Evolutionary conservation across 2,797 vertebrate genomes (phyloP), one percentile per base, ranked within the genome.

Genomic region (Peromyscus melanophrys): DNA sequence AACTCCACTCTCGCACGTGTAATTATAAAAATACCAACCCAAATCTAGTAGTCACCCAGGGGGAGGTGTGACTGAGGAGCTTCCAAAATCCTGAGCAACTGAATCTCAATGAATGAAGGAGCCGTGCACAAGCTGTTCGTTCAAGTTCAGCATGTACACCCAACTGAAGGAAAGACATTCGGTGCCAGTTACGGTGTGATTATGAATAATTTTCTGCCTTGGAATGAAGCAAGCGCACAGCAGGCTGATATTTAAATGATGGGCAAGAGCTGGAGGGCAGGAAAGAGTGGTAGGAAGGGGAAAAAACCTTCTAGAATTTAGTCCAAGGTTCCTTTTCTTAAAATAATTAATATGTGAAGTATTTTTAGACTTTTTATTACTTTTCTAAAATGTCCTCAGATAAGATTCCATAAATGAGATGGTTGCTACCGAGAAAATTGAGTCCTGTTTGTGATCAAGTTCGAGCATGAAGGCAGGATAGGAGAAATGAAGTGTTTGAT

Each of bases 321-420:
- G 89, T 82, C 83, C 97, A 94, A 88, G 87, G 69, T 92, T 98
- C 59, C 94, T 96, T 97, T 97, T 97, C 97, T 98, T 98, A 98
- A 98, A 97, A 92, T 95, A 94, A 94, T 94, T 96, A 92, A 93
- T 27, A 86, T 89, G 34, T 13, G 12, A 98, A 97, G 96, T 90
- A 94, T 34, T 95, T 95, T 52, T 57, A 94, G 82, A 46, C 25
- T 86, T 96, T 93, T 91, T 65, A 77, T 94, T 93, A 55, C 83
- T 89, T 96, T 57, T 8, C 29, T 75, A 46, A 92, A 65, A 46
- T 21, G 57, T 97, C 59, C 82, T 55, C 10, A 77, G 76, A 82
- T 90, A 40, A 90, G 57, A 63, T 80, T 77, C 81, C n/a, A n/a
- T 65, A 77, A 55, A 40, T 76, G 83, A 61, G 19, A 29, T 4